These are phyloP conservation scores for Trachops cirrhosus DNA, from an alignment of 2,797 vertebrate genomes.

Conservation along the genomic window DNA sequence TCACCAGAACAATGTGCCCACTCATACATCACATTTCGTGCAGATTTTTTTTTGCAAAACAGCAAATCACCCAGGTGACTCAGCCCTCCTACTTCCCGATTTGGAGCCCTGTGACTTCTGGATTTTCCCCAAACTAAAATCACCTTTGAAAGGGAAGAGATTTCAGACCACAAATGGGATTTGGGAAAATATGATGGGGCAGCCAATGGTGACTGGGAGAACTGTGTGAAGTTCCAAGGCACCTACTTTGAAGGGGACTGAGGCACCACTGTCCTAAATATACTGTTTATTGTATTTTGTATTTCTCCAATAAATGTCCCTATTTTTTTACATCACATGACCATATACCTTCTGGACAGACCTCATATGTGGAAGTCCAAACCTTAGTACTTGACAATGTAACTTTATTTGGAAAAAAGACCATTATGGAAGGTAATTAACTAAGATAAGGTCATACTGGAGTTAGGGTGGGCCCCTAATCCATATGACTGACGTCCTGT, in stretches of 20 bases:
- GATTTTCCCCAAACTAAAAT: background rate
- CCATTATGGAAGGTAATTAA: background rate
- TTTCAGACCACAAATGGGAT: background rate
- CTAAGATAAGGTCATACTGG: background rate
- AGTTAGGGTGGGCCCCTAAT: background rate
- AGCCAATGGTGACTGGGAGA: background rate
- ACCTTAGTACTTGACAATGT: background rate
- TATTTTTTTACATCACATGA: background rate
- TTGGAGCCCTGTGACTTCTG: no score
- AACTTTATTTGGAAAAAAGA: background rate
- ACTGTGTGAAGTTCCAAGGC: background rate
- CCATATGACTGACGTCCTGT: background rate
- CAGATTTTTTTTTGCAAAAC: background rate
- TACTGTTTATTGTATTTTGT: background rate
- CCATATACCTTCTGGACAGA: background rate
- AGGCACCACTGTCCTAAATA: background rate
- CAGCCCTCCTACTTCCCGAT: background rate
- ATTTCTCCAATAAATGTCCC: background rate
- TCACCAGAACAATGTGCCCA: no score
- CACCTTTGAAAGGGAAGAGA: background rate
- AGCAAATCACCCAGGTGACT: background rate
- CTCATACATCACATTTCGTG: no score
- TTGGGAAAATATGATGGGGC: background rate
- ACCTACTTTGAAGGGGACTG: background rate
- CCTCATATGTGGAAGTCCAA: background rate